A percentile compares a stretch with the other conserved stretches of the same genome.
Conservation (phyloP, 2,797 vertebrate genomes). For the Microtus obscurus region DNA sequence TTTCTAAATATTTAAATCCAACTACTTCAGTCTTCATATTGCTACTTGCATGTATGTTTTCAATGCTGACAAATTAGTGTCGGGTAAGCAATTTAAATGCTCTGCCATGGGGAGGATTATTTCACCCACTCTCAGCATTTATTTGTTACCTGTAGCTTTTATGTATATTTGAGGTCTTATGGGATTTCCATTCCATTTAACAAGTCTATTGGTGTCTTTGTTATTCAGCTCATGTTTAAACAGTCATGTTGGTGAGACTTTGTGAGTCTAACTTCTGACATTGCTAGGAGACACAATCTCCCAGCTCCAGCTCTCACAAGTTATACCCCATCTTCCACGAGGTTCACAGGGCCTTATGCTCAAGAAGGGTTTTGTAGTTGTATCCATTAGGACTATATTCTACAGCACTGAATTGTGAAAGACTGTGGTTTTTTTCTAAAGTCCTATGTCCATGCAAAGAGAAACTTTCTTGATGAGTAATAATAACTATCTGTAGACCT, state of each 20-base stretch:
- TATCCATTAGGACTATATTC: neutral
- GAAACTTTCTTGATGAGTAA: neutral
- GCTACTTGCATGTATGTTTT: neutral
- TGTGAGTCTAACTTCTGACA: neutral
- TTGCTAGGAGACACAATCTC: rapidly evolving
- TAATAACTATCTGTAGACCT: neutral
- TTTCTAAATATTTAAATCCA: neutral
- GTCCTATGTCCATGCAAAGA: neutral
- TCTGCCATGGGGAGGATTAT: neutral
- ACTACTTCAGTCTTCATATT: neutral
- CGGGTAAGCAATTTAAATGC: neutral
- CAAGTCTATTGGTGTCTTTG: neutral
- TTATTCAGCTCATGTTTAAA: neutral
- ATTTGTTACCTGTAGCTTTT: neutral
- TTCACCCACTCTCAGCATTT: neutral
- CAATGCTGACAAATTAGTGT: neutral
- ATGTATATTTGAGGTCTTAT: neutral
- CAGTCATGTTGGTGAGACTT: neutral
- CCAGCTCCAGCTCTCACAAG: neutral
- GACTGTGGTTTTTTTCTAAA: neutral
- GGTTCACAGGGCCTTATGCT: neutral
- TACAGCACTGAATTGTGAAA: neutral
- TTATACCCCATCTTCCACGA: neutral
- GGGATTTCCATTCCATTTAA: neutral
- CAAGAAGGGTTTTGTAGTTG: too few species aligned